A percentile compares a stretch with the other conserved stretches of the same genome.
Conservation (phyloP, 2,797 vertebrate genomes). For the Erpetoichthys calabaricus region DNA sequence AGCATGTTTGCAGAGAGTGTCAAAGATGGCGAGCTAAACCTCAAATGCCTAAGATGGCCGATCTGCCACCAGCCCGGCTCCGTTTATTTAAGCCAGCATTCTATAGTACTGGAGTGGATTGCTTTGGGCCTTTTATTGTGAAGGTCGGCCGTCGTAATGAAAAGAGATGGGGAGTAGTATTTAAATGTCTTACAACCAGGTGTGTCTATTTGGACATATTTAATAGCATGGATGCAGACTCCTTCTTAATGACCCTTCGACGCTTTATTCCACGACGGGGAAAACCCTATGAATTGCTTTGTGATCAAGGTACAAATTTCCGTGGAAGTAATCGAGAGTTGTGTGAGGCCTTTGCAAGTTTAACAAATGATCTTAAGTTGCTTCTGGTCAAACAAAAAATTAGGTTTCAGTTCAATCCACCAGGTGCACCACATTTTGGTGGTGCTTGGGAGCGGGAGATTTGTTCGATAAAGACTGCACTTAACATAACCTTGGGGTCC, state of each 20-base stretch:
- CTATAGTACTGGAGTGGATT: conserved; percentile 2
- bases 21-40: too few relatives aligned
- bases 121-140: conserved; percentile 3
- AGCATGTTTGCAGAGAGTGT: too few relatives aligned
- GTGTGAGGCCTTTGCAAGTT: neutral
- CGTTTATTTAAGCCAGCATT: neutral
- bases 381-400: conserved; percentile 1
- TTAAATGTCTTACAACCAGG: conserved; percentile 5
- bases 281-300: conserved; percentile 5
- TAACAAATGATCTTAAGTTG: neutral
- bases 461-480: neutral
- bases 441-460: conserved; percentile 8
- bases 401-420: conserved; percentile 3
- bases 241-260: conserved; percentile 6
- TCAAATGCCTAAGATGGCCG: conserved; percentile 10
- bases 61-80: neutral
- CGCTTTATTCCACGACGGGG: conserved; percentile 4
- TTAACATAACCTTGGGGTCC: neutral
- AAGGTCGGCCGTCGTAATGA: conserved; percentile 1
- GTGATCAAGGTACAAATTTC: neutral
- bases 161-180: conserved; percentile 11
- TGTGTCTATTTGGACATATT: neutral
- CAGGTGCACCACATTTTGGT: conserved; percentile 5
- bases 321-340: neutral
- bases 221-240: conserved; percentile 4